Evolutionary conservation across 1,140 invertebrate species (phyloP).

Genomic region (Centruroides vittatus): DNA sequence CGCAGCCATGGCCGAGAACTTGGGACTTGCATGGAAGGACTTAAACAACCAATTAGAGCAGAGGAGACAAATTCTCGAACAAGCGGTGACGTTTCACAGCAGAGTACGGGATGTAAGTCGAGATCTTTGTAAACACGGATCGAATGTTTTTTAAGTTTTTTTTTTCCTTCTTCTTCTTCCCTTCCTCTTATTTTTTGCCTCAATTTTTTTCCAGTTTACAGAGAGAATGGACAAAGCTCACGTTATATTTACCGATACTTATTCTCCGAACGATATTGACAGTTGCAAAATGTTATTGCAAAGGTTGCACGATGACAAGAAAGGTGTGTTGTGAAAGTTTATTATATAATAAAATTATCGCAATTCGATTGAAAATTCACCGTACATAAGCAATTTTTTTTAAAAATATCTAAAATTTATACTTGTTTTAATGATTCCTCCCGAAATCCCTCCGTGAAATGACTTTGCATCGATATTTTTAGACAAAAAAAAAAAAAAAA

Average conservation of each 20-base stretch:
- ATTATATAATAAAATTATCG: too few relatives aligned
- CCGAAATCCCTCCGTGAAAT: too few relatives aligned
- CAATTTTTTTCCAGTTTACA: slow-evolving; percentile 6
- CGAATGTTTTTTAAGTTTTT: background rate
- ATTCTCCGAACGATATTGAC: slow-evolving; percentile 49
- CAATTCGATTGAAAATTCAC: too few relatives aligned
- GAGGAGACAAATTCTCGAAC: slow-evolving; percentile 57
- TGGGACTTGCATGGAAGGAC: slow-evolving; percentile 75
- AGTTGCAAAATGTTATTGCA: slow-evolving; percentile 18
- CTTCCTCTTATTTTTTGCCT: background rate
- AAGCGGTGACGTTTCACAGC: slow-evolving; percentile 29
- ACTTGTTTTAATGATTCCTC: too few relatives aligned
- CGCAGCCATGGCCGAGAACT: slow-evolving; percentile 76
- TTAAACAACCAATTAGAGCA: slow-evolving; percentile 64
- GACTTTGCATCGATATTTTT: too few relatives aligned
- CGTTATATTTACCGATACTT: slow-evolving; percentile 38
- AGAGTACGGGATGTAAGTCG: slow-evolving; percentile 6
- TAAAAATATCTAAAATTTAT: too few relatives aligned
- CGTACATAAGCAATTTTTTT: too few relatives aligned
- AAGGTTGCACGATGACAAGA: slow-evolving; percentile 43
- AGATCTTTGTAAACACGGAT: background rate
- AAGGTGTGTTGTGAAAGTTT: background rate
- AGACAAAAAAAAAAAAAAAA: too few relatives aligned
- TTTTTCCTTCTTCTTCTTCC: background rate
- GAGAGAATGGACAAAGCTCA: slow-evolving; percentile 1